Conservation (phyloP, 2,888 invertebrate genomes). For the Pyrrhia umbra region DNA sequence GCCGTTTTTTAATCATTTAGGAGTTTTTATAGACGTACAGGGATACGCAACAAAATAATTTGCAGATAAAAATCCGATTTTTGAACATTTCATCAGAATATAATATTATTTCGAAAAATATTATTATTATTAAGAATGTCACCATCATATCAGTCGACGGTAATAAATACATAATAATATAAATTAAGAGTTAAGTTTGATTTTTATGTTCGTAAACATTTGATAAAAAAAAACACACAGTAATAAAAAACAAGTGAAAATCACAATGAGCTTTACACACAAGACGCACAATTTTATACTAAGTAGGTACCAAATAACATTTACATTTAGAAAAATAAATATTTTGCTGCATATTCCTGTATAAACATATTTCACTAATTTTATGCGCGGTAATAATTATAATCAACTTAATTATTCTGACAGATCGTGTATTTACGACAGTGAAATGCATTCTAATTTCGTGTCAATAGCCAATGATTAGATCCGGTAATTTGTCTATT, state of each 20-base stretch:
- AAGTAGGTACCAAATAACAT: neutral
- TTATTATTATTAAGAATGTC: neutral
- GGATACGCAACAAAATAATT: neutral
- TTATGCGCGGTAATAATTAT: neutral
- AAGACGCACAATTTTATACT: conserved; percentile 29
- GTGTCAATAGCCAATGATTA: too few species aligned
- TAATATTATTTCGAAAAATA: neutral
- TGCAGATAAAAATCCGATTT: conserved; percentile 1
- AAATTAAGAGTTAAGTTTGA: neutral
- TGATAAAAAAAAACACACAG: neutral
- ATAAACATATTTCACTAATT: neutral
- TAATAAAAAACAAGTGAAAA: neutral
- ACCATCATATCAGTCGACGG: neutral
- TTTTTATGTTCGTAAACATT: neutral
- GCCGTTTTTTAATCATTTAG: conserved; percentile 19
- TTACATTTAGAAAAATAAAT: conserved; percentile 19
- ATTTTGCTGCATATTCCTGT: neutral
- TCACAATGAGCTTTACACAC: neutral
- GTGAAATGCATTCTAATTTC: too few species aligned
- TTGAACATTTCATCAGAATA: neutral
- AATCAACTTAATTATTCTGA: too few species aligned
- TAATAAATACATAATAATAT: too few species aligned
- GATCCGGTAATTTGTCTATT: too few species aligned
- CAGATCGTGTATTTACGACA: too few species aligned
- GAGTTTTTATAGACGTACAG: conserved; percentile 6